phyloP scores from a whole-genome alignment of 1,140 invertebrate genomes.

The Aphelenchoides fujianensis region DNA sequence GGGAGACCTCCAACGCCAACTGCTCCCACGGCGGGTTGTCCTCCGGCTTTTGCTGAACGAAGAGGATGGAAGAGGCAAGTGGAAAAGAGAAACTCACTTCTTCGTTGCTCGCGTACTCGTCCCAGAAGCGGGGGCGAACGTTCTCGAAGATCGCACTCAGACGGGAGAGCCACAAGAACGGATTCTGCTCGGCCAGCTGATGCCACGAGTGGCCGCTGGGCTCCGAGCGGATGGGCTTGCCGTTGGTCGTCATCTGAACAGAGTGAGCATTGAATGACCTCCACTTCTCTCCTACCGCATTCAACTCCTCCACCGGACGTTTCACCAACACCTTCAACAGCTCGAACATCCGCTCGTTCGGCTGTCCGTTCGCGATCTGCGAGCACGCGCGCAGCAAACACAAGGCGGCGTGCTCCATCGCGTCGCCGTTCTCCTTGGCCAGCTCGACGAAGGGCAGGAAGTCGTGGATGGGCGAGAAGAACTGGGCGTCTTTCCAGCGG shows the following conservation, averaged over 20 bases:
- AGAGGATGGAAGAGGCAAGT: too few relatives aligned
- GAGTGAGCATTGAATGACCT: background rate
- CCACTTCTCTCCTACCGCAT: background rate
- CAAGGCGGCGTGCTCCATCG: slow-evolving; percentile 2
- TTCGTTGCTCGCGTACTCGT: too few relatives aligned
- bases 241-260: background rate
- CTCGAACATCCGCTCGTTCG: background rate
- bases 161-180: background rate
- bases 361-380: background rate
- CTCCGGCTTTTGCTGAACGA: background rate
- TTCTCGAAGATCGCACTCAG: background rate
- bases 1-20: too few relatives aligned
- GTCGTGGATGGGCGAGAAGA: background rate
- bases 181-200: background rate
- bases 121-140: background rate
- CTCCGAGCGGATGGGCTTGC: background rate
- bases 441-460: slow-evolving; percentile 7
- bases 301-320: background rate
- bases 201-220: background rate
- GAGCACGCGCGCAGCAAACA: background rate
- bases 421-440: background rate
- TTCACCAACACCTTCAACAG: background rate
- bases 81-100: too few relatives aligned
- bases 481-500: too few relatives aligned
- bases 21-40: background rate